These are phyloP conservation scores for Steatornis caripensis DNA, from an alignment of 2,113 vertebrate genomes.

Conservation along the genomic window DNA sequence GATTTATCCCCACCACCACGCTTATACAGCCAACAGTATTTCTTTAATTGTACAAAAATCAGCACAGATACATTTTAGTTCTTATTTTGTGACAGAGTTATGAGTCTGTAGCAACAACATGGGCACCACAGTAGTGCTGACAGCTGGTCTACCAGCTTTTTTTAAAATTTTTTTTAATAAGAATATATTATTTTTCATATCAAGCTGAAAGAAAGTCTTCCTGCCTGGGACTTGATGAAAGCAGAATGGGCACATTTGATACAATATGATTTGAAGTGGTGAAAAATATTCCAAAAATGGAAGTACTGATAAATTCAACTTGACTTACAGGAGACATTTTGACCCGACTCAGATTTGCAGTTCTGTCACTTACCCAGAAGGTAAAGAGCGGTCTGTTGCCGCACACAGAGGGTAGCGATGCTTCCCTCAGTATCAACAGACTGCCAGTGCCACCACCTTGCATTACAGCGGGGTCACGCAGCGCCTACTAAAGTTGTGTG, in stretches of 20 bases:
- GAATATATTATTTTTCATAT: background rate
- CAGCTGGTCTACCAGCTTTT: background rate
- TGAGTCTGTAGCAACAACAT: background rate
- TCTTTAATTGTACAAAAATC: background rate
- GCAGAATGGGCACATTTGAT: background rate
- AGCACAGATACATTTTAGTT: background rate
- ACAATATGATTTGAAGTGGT: background rate
- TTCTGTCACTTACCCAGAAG: background rate
- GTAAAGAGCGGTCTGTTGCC: background rate
- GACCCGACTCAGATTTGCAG: background rate
- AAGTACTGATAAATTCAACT: background rate
- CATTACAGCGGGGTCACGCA: background rate
- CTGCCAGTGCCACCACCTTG: background rate
- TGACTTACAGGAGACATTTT: background rate
- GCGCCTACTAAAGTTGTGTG: accelerated
- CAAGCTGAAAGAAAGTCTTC: background rate
- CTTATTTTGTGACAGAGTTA: background rate
- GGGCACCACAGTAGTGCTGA: background rate
- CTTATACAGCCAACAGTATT: background rate
- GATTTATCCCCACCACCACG: accelerated
- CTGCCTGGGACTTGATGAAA: background rate
- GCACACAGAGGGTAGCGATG: background rate
- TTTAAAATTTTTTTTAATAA: background rate
- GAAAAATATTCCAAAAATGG: background rate
- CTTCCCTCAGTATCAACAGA: background rate